These are phyloP conservation scores for Calidris pygmaea DNA, from an alignment of 2,113 vertebrate genomes.

Conservation along the genomic window DNA sequence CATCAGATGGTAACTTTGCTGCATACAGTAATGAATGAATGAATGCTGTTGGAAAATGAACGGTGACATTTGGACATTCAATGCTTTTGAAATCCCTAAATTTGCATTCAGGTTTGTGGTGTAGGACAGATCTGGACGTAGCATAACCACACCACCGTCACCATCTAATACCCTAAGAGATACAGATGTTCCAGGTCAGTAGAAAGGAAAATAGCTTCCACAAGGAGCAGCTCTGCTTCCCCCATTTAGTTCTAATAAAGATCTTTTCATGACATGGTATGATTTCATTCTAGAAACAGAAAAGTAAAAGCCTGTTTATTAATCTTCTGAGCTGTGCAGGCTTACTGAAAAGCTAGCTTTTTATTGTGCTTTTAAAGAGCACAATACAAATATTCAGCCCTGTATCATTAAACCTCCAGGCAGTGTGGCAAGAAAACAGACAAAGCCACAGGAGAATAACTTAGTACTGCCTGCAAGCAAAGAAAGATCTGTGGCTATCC, in stretches of 20 bases:
- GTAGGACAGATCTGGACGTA: not conserved
- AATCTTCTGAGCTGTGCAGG: not conserved
- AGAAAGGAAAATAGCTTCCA: not conserved
- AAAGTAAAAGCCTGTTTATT: slow-evolving; percentile 21
- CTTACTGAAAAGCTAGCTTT: not conserved
- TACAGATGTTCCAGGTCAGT: not conserved
- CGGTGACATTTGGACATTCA: not conserved
- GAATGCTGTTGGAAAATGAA: not conserved
- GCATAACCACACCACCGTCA: not conserved
- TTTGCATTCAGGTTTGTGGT: not conserved
- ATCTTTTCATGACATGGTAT: not conserved
- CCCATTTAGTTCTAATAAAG: not conserved
- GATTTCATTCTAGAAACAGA: not conserved
- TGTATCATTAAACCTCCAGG: not conserved
- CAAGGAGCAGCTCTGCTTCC: not conserved
- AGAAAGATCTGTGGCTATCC: not conserved
- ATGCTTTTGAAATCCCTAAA: not conserved
- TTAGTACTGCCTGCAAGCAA: not conserved
- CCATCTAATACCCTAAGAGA: not conserved
- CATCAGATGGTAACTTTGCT: not conserved
- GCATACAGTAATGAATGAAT: not conserved
- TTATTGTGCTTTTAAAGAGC: slow-evolving; percentile 22
- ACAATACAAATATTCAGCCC: slow-evolving; percentile 14
- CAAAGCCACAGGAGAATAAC: not conserved
- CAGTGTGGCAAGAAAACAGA: slow-evolving; percentile 6